These are phyloP conservation scores for Arenaria interpres DNA, from an alignment of 2,113 vertebrate species.

Conservation along the genomic window DNA sequence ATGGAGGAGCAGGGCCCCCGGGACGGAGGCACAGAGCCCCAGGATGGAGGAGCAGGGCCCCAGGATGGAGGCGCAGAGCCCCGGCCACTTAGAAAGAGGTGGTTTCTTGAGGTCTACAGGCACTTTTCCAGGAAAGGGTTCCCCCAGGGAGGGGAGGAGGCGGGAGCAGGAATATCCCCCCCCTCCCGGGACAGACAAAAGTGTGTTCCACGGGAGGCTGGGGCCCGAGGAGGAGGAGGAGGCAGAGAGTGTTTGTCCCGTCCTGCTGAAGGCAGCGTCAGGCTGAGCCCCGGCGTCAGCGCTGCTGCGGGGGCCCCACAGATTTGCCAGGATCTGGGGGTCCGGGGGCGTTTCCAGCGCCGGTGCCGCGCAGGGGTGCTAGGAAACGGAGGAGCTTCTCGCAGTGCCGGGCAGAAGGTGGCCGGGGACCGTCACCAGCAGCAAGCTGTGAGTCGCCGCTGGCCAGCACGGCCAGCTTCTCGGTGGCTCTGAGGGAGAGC, in stretches of 20 bases:
- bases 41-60: no score
- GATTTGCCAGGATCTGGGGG: fast-evolving
- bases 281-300: not conserved
- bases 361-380: not conserved
- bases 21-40: no score
- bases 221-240: not conserved
- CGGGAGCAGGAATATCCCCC: no score
- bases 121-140: not conserved
- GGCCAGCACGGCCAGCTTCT: conserved; percentile 63
- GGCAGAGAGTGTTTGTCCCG: not conserved
- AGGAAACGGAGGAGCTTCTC: conserved; percentile 69
- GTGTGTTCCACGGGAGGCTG: fast-evolving
- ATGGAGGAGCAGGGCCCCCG: no score
- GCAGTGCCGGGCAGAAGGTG: conserved; percentile 52
- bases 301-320: not conserved
- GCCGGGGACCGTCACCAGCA: not conserved
- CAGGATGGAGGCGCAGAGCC: not conserved
- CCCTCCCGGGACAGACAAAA: fast-evolving
- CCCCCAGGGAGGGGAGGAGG: no score
- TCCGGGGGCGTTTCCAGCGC: fast-evolving
- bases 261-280: not conserved
- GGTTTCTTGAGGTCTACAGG: no score
- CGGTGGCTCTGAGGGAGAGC: conserved; percentile 70
- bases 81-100: not conserved
- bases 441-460: not conserved